Base-by-base conservation (phyloP, 2,113 vertebrate species). In the Pao palembangensis region DNA sequence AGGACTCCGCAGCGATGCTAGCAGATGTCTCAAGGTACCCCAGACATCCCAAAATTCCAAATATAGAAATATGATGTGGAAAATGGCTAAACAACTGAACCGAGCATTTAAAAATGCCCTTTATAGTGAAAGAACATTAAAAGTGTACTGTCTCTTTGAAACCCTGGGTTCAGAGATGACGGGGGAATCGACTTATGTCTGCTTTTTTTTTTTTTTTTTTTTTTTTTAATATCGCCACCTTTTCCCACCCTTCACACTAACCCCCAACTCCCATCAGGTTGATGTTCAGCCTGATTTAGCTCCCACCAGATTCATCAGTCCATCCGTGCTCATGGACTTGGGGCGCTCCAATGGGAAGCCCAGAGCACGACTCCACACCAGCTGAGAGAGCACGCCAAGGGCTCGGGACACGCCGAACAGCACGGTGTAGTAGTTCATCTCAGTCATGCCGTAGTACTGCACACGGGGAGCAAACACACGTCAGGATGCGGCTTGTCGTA, bases 381-480 rank as follows among this genome's bases (percentile, higher is more conserved):
- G 92, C 88, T 97, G 95, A 3, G 96, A 90, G 17, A 98, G 87
- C 2, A 98, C 94, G 0, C 96, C 96, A 31, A 98, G 90, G 0
- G 96, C 96, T 5, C 96, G 91, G 5, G 96, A 98, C 25, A 98
- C 96, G 0, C 96, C 96, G 0, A 98, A 98, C 41, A 98, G 92
- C 79, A 98, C 96, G 0, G 96, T 98, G 91, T 98, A 98, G 89
- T 96, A 98, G 68, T 98, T 98, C 96, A 98, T 98, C 88, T 98
- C 96, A 11, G 91, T 95, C 95, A 98, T 96, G 23, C 93, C 93
- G 0, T 98, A 98, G 80, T 97, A 96, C 95, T 98, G 91, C 1
- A 41, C 1, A 31, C 66, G 48, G 11, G 53, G 47, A 12, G 31
- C 19, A 10, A 10, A 51, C 12, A 21, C 42, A 16, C 23, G 25